A percentile compares a stretch with the other conserved stretches of the same genome.
Evolutionary conservation across 2,888 invertebrate genomes (phyloP).

Genomic region (Orthosia incerta): DNA sequence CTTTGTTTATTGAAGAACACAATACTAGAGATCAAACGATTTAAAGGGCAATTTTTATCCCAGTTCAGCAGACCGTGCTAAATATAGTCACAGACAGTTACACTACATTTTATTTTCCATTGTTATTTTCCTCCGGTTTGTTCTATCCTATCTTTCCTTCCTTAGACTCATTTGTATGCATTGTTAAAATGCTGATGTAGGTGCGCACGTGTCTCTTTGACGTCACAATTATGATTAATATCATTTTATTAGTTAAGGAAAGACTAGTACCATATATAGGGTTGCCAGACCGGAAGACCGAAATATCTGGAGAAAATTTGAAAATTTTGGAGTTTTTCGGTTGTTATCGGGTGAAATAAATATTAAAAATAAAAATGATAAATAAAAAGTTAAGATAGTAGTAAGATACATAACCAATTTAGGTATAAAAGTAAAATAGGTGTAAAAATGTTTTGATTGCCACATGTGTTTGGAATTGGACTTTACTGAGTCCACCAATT

Average conservation of each 20-base stretch:
- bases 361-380: no score
- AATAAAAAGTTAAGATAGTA: no score
- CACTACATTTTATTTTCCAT: background rate
- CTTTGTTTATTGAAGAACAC: background rate
- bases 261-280: background rate
- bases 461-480: no score
- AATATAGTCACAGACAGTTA: background rate
- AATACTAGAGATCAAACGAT: no score
- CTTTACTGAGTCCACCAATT: no score
- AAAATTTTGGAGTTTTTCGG: no score
- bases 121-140: slow-evolving; percentile 9
- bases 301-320: no score
- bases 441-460: no score
- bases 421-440: no score
- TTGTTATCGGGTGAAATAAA: no score
- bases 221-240: slow-evolving; percentile 33
- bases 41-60: background rate
- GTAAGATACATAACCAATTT: no score
- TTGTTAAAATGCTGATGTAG: background rate
- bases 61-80: background rate
- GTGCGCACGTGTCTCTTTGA: slow-evolving; percentile 9
- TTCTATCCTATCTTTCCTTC: slow-evolving; percentile 12
- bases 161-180: slow-evolving; percentile 17
- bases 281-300: no score
- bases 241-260: slow-evolving; percentile 24